Evolutionary conservation across 2,888 invertebrate species (phyloP), one percentile per base, ranked within the genome.

Genomic region (Bellardia pandia): DNA sequence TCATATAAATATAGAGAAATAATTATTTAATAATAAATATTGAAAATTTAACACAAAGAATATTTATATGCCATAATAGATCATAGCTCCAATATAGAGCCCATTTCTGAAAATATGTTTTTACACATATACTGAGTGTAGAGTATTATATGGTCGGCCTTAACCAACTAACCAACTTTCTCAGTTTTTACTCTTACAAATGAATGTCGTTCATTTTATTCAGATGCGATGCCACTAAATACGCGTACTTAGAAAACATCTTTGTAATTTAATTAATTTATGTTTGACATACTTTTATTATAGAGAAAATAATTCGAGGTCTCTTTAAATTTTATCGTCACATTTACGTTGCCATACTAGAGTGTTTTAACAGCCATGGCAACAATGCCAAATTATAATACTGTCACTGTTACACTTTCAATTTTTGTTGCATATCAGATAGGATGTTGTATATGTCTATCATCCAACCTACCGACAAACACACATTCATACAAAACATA

Each of bases 281-380:
- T 62, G n/a, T 75, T 7, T 51, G 62, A 62, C 75, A 62, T 62
- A 62, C 33, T 62, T 75, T 75, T 75, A 42, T 72, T 72, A 42
- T 56, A 33, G 53, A 58, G 66, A 71, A 23, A 58, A 56, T 30
- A 53, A 33, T n/a, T 37, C 13, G n/a, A 64, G 37, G 45, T 48
- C 14, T 23, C 56, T 60, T 72, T 30, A 60, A 64, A 56, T 62
- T n/a, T 9, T 16, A 40, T 51, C 16, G 37, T n/a, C 2, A 13
- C 58, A 48, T 48, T 69, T 69, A 23, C 45, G 14, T 23, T 69
- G 58, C 11, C 37, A 7, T 56, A 69, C 45, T 56, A 72, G 3
- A 14, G 69, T 23, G 16, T 13, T 16, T 23, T 40, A 13, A 23
- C 64, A 62, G 51, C 23, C 51, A 51, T 76, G 37, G 51, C 11